These are phyloP conservation scores for Sinodicranocentrus sp. DNA, from an alignment of 2,888 invertebrate species.

Conservation along the genomic window DNA sequence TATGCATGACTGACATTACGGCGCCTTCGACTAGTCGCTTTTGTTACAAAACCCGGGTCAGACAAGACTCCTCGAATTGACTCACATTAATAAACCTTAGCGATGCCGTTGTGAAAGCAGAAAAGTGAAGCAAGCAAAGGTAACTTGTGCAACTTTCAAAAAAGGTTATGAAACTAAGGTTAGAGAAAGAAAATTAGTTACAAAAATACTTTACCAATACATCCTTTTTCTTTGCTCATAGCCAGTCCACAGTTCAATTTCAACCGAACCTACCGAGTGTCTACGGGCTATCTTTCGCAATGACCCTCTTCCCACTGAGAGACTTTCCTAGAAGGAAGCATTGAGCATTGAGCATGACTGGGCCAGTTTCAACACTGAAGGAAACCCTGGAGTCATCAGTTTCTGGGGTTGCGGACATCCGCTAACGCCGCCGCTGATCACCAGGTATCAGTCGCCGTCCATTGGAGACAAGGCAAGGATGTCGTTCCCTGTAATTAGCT, in stretches of 20 bases:
- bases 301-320: background rate
- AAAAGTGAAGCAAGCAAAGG: no score
- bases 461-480: background rate
- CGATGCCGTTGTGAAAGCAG: no score
- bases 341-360: background rate
- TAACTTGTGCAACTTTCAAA: no score
- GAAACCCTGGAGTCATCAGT: slow-evolving; percentile 15
- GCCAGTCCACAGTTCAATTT: slow-evolving; percentile 24
- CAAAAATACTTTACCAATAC: background rate
- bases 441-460: slow-evolving; percentile 5
- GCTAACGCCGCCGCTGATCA: background rate
- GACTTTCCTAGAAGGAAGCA: background rate
- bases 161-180: no score
- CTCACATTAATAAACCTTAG: no score
- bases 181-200: no score
- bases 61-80: no score
- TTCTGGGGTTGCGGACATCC: background rate
- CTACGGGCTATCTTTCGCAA: background rate
- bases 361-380: background rate
- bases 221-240: background rate
- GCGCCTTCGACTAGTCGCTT: no score
- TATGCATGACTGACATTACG: no score
- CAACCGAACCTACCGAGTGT: slow-evolving; percentile 32
- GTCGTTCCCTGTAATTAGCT: no score
- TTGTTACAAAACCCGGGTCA: no score